These are phyloP conservation scores for Delichon dasypus DNA, from an alignment of 2,797 vertebrate genomes.

Conservation along the genomic window DNA sequence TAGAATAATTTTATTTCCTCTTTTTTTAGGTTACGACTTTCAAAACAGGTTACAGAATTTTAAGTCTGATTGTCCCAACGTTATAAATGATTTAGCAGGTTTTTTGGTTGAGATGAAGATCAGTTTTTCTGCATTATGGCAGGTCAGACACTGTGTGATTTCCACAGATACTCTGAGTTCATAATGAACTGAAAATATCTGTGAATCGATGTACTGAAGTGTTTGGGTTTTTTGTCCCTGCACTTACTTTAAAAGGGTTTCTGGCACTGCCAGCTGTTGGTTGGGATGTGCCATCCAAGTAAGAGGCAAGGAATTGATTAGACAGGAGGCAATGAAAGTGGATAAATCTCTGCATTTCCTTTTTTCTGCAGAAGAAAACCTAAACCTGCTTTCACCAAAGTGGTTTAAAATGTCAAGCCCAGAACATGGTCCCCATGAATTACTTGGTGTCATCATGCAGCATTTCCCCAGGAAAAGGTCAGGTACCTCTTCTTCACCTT, in stretches of 20 bases:
- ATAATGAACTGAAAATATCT: not conserved
- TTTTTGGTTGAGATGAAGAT: not conserved
- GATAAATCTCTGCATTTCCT: not conserved
- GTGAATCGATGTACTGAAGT: not conserved
- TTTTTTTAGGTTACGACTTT: not conserved
- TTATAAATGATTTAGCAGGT: not conserved
- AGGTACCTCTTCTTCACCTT: not conserved
- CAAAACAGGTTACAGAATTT: not conserved
- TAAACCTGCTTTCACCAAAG: not conserved
- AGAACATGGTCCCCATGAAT: not conserved
- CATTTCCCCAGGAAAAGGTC: not conserved
- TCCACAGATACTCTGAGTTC: not conserved
- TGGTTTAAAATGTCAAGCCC: not conserved
- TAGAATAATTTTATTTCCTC: not conserved
- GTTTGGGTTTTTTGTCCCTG: fast-evolving
- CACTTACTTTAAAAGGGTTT: not conserved
- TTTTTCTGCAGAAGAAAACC: not conserved
- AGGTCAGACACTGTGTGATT: not conserved
- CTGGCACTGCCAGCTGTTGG: not conserved
- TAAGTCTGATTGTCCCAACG: not conserved
- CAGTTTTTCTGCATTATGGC: not conserved
- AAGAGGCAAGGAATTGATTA: not conserved
- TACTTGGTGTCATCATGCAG: not conserved
- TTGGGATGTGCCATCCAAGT: not conserved
- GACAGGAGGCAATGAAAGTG: not conserved